These are phyloP conservation scores for Galago senegalensis DNA, from an alignment of 2,797 vertebrate species.

Conservation along the genomic window DNA sequence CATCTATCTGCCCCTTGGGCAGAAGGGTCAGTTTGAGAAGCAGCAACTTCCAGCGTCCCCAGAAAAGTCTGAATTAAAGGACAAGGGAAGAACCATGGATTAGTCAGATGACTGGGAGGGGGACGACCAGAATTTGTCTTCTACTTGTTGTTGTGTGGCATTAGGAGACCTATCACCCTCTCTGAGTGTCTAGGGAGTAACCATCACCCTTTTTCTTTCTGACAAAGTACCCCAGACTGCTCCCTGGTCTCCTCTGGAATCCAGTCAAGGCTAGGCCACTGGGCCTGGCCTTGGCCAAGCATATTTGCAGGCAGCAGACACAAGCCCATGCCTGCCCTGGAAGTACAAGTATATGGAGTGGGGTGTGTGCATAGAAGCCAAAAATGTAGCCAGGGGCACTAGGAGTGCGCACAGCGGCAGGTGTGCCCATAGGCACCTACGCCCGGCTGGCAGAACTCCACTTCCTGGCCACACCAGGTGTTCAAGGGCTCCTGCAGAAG, in stretches of 20 bases:
- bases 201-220: neutral
- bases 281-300: slow-evolving; percentile 13
- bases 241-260: slow-evolving; percentile 11
- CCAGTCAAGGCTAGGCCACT: neutral
- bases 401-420: slow-evolving; percentile 48
- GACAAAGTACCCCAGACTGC: neutral
- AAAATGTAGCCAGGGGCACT: slow-evolving; percentile 78
- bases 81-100: neutral
- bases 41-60: slow-evolving; percentile 16
- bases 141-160: neutral
- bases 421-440: slow-evolving; percentile 60
- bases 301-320: slow-evolving; percentile 72
- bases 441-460: slow-evolving; percentile 49
- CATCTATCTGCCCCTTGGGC: neutral
- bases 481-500: neutral
- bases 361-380: slow-evolving; percentile 61
- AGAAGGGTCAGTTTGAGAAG: neutral
- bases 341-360: slow-evolving; percentile 39
- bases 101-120: neutral
- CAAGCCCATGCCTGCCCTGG: slow-evolving; percentile 82
- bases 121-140: neutral
- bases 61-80: neutral
- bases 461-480: slow-evolving; percentile 61
- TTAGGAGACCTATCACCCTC: neutral
- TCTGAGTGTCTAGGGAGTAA: neutral